Evolutionary conservation across 2,113 vertebrate species (phyloP).

Genomic region (Dasyurus viverrinus): DNA sequence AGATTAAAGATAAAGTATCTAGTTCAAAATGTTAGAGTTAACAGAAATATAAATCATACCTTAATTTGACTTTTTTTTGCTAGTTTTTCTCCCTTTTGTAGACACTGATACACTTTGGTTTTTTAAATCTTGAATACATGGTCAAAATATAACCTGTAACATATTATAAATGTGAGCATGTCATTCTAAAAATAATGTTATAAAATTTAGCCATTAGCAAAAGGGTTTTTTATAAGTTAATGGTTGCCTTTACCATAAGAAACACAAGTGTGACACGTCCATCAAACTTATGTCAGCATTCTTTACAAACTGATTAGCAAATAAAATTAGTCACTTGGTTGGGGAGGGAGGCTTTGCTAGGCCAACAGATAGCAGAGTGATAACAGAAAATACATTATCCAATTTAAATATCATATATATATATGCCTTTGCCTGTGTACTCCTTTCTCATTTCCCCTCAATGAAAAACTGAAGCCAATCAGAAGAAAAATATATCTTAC

Average conservation of each 20-base stretch:
- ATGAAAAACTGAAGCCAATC: not conserved
- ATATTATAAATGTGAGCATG: not conserved
- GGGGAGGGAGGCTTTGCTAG: not conserved
- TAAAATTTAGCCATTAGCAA: slow-evolving; percentile 1
- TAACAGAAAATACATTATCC: slow-evolving; percentile 12
- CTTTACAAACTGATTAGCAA: not conserved
- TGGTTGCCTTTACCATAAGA: not conserved
- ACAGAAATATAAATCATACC: not conserved
- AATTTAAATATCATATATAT: not conserved
- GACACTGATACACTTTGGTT: not conserved
- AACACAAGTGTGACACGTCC: not conserved
- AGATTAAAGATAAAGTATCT: not conserved
- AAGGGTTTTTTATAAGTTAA: slow-evolving; percentile 37
- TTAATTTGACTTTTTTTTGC: not conserved
- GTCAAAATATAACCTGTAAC: not conserved
- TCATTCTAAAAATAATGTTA: slow-evolving; percentile 1
- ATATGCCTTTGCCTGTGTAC: accelerated
- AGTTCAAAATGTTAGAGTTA: not conserved
- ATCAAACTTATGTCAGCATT: slow-evolving; percentile 15
- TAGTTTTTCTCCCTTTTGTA: not conserved
- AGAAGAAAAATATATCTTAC: accelerated
- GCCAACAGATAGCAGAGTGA: not conserved
- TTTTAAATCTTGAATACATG: not conserved
- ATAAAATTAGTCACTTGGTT: not conserved
- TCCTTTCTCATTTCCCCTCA: not conserved